Evolutionary conservation across 2,888 invertebrate species (phyloP), one percentile per base, ranked within the genome.

Genomic region (Microctonus hyperodae): DNA sequence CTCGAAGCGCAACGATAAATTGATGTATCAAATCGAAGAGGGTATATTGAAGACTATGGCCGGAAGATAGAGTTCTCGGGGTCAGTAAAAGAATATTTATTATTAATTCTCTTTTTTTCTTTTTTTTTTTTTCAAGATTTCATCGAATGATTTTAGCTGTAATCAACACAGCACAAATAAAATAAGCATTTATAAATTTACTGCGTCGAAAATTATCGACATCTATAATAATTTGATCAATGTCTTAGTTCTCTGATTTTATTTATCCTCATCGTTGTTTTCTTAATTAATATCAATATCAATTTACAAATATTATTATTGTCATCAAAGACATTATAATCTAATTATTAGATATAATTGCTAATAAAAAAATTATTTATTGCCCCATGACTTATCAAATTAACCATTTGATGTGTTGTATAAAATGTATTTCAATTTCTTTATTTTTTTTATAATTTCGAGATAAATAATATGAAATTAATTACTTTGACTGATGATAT

Each of bases 61-160:
- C 80, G 79, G 79, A 79, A 77, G 78, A 75, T 70, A n/a, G 44
- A 69, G 79, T 79, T 79, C 79, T 79, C 74, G 77, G 81, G 81
- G 81, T 80, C 74, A 68, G 69, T 44, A 44, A 44, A 44, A 64
- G 28, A 64, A 13, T 53, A 20, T 63, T 62, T 22, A 51, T 62
- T 62, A 11, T 51, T 37, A 56, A 44, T 13, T 22, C 40, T 13
- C 22, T 51, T 58, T 13, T 22, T 13, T 23, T 5, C 44, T 16
- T 44, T 16, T 44, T 44, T 44, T 44, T 44, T n/a, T 44, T 44
- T n/a, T 16, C 44, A 44, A 16, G 16, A 44, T 16, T 44, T 44
- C 20, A 16, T 6, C 16, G 20, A 7, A 20, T 6, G 16, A 44
- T n/a, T 44, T 7, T 16, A n/a, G 16, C 16, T 44, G 4, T 16